Percentiles rank a stretch among this genome's conserved stretches.
phyloP scores from a whole-genome alignment of 2,113 vertebrate species.

The Nettapus auritus region DNA sequence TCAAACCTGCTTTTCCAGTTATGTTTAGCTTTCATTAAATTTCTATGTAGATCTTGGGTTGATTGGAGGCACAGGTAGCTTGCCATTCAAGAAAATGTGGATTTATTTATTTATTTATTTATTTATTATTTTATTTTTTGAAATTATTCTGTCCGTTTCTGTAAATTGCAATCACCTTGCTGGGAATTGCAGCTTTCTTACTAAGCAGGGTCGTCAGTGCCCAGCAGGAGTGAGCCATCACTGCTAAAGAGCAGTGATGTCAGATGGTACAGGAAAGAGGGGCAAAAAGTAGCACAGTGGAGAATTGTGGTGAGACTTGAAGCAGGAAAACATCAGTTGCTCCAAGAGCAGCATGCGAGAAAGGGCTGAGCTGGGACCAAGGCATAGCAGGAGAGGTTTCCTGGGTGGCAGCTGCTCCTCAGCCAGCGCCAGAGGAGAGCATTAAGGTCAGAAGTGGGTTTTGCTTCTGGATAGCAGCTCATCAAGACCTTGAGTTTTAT shows the following conservation, averaged over 20 bases:
- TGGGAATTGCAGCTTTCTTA: background rate
- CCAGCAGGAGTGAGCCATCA: background rate
- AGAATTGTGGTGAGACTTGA: background rate
- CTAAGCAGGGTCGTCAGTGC: background rate
- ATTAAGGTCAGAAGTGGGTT: background rate
- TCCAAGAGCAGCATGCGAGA: background rate
- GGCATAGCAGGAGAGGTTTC: background rate
- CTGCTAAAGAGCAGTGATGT: background rate
- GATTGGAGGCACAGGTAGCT: background rate
- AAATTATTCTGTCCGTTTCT: background rate
- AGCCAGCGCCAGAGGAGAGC: rapidly evolving
- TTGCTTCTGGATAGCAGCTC: background rate
- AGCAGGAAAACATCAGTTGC: background rate
- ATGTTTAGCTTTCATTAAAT: background rate
- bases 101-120: background rate
- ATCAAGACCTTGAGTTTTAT: background rate
- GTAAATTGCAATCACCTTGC: background rate
- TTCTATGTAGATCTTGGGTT: background rate
- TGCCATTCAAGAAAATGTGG: background rate
- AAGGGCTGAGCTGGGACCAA: background rate
- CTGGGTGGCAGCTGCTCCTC: background rate
- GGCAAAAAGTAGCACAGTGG: background rate
- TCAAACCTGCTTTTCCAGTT: background rate
- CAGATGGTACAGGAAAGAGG: background rate
- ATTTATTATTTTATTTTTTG: no score